A percentile compares a stretch with the other conserved stretches of the same genome.
These are phyloP conservation scores for Hypothenemus hampei DNA, from an alignment of 1,140 invertebrate species.

Conservation along the genomic window DNA sequence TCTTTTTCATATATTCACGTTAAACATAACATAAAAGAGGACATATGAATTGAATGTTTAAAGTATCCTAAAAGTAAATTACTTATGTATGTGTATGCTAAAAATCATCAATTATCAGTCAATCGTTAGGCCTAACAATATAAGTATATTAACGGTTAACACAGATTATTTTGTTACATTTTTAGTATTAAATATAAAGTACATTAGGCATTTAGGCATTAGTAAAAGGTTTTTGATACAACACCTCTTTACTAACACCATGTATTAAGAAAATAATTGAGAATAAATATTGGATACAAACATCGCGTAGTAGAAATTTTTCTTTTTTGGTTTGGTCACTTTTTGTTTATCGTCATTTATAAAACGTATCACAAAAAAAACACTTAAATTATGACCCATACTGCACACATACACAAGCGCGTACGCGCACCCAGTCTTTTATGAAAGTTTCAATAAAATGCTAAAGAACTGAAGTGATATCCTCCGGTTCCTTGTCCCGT, in stretches of 20 bases:
- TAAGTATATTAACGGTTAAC: neutral
- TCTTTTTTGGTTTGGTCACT: slow-evolving; percentile 2
- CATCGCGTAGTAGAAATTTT: slow-evolving; percentile 1
- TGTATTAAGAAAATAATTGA: neutral
- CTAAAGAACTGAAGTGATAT: slow-evolving; percentile 40
- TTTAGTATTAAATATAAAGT: neutral
- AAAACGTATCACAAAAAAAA: neutral
- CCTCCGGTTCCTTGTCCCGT: slow-evolving; percentile 42
- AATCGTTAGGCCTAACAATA: slow-evolving; percentile 1
- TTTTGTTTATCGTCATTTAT: neutral
- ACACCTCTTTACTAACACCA: neutral
- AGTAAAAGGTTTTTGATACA: neutral
- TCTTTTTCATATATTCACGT: neutral
- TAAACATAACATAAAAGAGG: neutral
- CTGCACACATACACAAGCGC: neutral
- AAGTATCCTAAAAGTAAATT: neutral
- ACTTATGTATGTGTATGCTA: neutral
- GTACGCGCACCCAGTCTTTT: neutral
- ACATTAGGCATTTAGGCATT: neutral
- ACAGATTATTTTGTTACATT: neutral
- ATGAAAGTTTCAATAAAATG: neutral
- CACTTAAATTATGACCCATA: neutral
- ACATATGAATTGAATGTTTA: neutral
- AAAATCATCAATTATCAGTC: slow-evolving; percentile 1
- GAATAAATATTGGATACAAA: neutral